Conservation (phyloP, 2,888 invertebrate genomes). For the Suillia variegata region DNA sequence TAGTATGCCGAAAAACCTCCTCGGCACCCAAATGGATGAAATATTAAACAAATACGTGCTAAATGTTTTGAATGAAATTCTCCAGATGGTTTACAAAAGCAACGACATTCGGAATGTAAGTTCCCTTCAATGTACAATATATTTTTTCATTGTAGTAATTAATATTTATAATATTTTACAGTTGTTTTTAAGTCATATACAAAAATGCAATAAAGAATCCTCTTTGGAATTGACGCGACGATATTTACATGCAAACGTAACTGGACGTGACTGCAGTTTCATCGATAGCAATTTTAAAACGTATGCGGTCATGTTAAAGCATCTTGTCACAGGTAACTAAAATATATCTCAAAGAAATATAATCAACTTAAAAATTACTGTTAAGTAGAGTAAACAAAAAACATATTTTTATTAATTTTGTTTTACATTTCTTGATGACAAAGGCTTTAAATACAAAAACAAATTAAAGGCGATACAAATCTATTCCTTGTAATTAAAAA, state of each 20-base stretch:
- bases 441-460: background rate
- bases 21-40: slow-evolving; percentile 10
- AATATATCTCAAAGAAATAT: too few relatives aligned
- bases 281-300: slow-evolving; percentile 17
- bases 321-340: slow-evolving; percentile 36
- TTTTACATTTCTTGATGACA: too few relatives aligned
- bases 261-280: too few relatives aligned
- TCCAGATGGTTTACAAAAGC: slow-evolving; percentile 32
- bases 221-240: slow-evolving; percentile 27
- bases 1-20: slow-evolving; percentile 25
- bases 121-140: background rate
- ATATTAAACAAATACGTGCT: slow-evolving; percentile 30
- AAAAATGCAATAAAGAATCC: background rate
- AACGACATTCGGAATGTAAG: slow-evolving; percentile 33
- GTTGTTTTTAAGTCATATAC: slow-evolving; percentile 25
- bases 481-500: too few relatives aligned
- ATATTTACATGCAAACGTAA: slow-evolving; percentile 30
- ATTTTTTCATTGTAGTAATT: too few relatives aligned
- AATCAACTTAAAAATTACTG: too few relatives aligned
- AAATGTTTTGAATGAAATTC: slow-evolving; percentile 27
- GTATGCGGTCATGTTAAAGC: slow-evolving; percentile 30
- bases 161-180: slow-evolving; percentile 16
- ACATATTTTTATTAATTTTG: background rate
- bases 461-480: too few relatives aligned
- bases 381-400: too few relatives aligned